Evolutionary conservation across 2,888 invertebrate species (phyloP), one percentile per base, ranked within the genome.

Genomic region (Aleiodes leptofemur): DNA sequence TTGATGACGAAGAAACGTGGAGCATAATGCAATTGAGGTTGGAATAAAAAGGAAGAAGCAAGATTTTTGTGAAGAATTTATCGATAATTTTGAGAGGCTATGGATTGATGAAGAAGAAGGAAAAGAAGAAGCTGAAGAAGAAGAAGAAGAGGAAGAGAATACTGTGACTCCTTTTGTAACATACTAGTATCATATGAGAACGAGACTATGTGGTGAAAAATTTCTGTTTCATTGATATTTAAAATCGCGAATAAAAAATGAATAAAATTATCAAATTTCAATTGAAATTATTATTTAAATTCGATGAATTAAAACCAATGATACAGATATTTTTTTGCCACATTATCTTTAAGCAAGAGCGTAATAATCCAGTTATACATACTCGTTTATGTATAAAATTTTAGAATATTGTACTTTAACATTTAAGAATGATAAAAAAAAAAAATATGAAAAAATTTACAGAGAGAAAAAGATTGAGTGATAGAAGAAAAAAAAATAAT

Each of bases 321-420:
- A 64, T 16, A 48, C 29, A 48, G 16, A 29, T 48, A 23, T 43
- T 68, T 59, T 55, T 48, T 43, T n/a, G n/a, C 71, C 56, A 70
- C 50, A 48, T 71, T 51, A 56, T 56, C 70, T 16, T 48, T 53
- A 71, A 16, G 66, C 34, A 69, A 16, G 55, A 55, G 72, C 79
- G 78, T 78, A 78, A 78, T 77, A 79, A 59, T 71, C 73, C 77
- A 78, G 79, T 82, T 82, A 82, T 81, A 80, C 83, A 83, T 83
- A 82, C 78, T 82, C 80, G 82, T 82, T 80, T 80, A 78, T 83
- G 82, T 81, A 81, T 82, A 82, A 83, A 43, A 80, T 82, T 83
- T 82, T 81, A 82, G 82, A 79, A 78, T 81, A 81, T 79, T 81
- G 77, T 81, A 76, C 77, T 81, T 79, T 79, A 79, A 79, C 23